Conservation (phyloP, 2,797 vertebrate genomes). For the Bovichtus diacanthus region DNA sequence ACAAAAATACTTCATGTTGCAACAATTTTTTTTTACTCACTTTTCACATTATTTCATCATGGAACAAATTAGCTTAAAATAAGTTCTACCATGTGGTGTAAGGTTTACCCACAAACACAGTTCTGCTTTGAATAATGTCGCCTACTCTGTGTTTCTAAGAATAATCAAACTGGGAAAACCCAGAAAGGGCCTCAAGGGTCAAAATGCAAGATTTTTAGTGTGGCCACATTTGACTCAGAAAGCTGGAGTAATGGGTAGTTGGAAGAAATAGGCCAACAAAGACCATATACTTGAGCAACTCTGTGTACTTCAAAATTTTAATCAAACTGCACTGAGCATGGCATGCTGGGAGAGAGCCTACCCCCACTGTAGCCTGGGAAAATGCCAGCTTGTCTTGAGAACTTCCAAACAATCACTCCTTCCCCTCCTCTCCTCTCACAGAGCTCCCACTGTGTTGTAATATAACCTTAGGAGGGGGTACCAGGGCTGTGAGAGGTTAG, state of each 20-base stretch:
- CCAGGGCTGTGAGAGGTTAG: constrained; percentile 72
- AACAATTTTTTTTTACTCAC: constrained; percentile 17
- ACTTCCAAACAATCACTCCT: constrained; percentile 77
- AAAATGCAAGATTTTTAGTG: constrained; percentile 30
- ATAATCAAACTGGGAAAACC: constrained; percentile 34
- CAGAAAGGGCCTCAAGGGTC: constrained; percentile 23
- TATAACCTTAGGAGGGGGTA: constrained; percentile 81
- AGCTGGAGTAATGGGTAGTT: constrained; percentile 40
- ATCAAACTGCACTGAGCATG: constrained; percentile 79
- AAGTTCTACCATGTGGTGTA: background rate
- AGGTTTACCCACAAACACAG: constrained; percentile 21
- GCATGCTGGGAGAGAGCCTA: constrained; percentile 80
- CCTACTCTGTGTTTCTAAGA: constrained; percentile 35
- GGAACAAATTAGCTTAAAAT: constrained; percentile 20
- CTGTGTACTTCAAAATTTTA: constrained; percentile 75
- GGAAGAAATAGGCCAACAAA: constrained; percentile 55
- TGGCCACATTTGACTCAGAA: constrained; percentile 40
- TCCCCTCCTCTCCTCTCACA: constrained; percentile 69
- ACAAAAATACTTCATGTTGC: constrained; percentile 25
- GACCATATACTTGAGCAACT: constrained; percentile 73
- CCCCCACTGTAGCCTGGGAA: constrained; percentile 81
- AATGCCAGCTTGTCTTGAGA: constrained; percentile 81
- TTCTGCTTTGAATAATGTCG: constrained; percentile 31
- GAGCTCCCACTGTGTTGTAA: constrained; percentile 85
- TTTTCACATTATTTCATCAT: constrained; percentile 34